Conservation (phyloP, 2,797 vertebrate genomes). For the Pipistrellus pipistrellus region DNA sequence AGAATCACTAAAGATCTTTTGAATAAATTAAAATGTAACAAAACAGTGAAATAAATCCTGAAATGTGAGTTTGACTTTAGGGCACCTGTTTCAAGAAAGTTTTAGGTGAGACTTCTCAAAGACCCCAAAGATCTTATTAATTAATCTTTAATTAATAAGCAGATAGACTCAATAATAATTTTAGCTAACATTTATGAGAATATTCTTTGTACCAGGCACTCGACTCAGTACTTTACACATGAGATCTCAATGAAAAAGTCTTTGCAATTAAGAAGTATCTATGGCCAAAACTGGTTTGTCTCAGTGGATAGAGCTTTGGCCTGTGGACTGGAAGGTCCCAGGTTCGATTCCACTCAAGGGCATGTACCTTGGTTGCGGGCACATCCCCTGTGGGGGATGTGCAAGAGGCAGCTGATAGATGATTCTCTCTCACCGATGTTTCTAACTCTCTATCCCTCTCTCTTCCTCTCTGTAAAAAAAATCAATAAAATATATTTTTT, state of each 20-base stretch:
- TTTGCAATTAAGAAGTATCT: background rate
- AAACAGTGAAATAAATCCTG: background rate
- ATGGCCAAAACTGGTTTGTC: too few relatives aligned
- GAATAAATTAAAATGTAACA: slow-evolving; percentile 19
- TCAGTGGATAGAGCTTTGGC: too few relatives aligned
- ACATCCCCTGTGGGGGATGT: too few relatives aligned
- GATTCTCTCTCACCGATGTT: too few relatives aligned
- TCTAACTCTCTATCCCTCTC: too few relatives aligned
- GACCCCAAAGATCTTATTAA: background rate
- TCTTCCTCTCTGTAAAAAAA: too few relatives aligned
- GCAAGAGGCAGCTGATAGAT: too few relatives aligned
- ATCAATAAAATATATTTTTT: too few relatives aligned
- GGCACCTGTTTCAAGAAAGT: background rate
- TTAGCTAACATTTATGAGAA: background rate
- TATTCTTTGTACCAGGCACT: background rate
- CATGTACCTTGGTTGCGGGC: too few relatives aligned
- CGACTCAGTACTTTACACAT: background rate
- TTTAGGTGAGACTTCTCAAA: background rate
- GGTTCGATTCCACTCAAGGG: too few relatives aligned
- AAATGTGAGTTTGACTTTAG: background rate
- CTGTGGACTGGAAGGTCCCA: too few relatives aligned
- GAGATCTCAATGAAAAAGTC: background rate
- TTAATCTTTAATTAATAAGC: background rate
- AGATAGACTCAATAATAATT: background rate
- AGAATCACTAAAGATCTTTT: background rate